phyloP scores from a whole-genome alignment of 2,797 vertebrate species.

The Cirrhinus mrigala region DNA sequence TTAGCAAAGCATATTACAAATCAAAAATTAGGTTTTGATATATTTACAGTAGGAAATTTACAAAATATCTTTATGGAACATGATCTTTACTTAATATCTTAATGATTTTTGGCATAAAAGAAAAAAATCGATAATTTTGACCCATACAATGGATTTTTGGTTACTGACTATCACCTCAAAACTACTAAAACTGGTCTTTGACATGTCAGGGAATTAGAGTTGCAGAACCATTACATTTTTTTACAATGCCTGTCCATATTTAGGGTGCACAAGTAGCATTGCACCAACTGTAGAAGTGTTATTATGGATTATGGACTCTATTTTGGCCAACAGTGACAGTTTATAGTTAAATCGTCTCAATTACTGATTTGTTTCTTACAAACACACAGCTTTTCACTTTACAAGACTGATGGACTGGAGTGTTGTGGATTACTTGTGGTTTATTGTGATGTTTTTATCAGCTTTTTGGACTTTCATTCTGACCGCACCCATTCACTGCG shows the following conservation, averaged over 20 bases:
- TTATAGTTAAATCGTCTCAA: not conserved
- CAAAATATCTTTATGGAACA: no score
- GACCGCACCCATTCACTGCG: not conserved
- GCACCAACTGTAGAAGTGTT: not conserved
- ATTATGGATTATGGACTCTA: not conserved
- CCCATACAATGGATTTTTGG: no score
- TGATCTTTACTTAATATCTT: no score
- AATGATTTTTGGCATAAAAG: no score
- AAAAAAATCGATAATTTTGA: no score
- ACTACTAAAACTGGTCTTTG: not conserved
- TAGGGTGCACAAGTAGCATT: not conserved
- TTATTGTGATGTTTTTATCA: not conserved
- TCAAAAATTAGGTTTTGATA: no score
- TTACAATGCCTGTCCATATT: not conserved
- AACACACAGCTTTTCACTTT: not conserved
- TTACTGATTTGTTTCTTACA: not conserved
- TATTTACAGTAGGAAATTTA: no score
- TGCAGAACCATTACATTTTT: not conserved
- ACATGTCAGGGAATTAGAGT: not conserved
- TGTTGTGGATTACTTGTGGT: not conserved
- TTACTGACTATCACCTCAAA: not conserved
- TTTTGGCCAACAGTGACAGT: not conserved
- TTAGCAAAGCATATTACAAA: no score
- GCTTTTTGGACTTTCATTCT: not conserved
- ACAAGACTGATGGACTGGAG: not conserved